Base-by-base conservation (phyloP, 2,113 vertebrate species). In the Paratilapia polleni region DNA sequence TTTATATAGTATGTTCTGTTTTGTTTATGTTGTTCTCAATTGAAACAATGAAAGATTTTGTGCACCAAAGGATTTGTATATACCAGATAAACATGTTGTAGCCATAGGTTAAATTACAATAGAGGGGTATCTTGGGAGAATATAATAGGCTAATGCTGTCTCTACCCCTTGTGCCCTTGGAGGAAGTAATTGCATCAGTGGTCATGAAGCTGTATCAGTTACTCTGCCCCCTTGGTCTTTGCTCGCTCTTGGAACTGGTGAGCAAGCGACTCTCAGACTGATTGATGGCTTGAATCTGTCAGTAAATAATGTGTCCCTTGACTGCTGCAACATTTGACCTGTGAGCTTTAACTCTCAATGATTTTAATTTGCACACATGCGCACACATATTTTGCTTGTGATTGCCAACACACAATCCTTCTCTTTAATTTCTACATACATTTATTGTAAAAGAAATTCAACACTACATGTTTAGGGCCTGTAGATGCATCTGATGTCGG, bases 171-270 rank as follows among this genome's bases (percentile, higher is more conserved):
- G 20, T 87, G 87, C 80, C 77, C 87, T 87, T 85, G 74, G 83
- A 87, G 78, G 59, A 89, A 88, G 84, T 90, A 93, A 94, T 94
- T 54, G 78, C 82, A 92, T 92, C 83, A 91, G 58, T 87, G 85
- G 59, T 86, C 85, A 89, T 89, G 87, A 87, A 85, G 86, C 80
- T 31, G 78, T 47, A 77, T 88, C 84, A 24, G 79, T 83, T 58
- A 34, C 82, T 77, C 86, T 64, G 17, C 84, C 86, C 74, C 86
- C 61, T 80, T 60, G n/a, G 17, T 81, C 73, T 77, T 60, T n/a
- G 61, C 80, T 73, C 47, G 31, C 26, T n/a, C 47, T 34, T 77
- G 86, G 22, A 75, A 77, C 54, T 34, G 47, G 77, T 14, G 36
- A 76, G 58, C 5, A 54, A 80, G 60, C 31, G 38, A 64, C 80